A percentile compares a stretch with the other conserved stretches of the same genome.
Conservation (phyloP, 1,140 invertebrate species). For the Drosophila nigromelanica region DNA sequence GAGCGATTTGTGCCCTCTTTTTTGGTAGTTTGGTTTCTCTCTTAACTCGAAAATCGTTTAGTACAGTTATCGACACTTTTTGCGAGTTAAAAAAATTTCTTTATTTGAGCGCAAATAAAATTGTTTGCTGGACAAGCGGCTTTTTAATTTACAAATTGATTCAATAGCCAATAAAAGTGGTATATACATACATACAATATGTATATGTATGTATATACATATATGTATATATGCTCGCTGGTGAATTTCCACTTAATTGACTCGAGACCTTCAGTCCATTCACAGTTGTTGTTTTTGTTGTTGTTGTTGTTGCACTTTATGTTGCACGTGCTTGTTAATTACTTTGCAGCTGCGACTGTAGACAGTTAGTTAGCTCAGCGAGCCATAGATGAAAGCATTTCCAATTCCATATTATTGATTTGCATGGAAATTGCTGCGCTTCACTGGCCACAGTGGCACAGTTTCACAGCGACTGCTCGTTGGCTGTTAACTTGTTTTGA, state of each 20-base stretch:
- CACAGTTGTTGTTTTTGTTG: conserved; percentile 7
- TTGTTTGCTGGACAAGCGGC: not conserved
- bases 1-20: too few relatives aligned
- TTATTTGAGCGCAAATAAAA: too few relatives aligned
- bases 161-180: conserved; percentile 6
- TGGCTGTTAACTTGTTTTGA: conserved; percentile 42
- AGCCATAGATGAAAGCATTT: conserved; percentile 40
- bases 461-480: not conserved
- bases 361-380: not conserved
- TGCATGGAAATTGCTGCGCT: conserved; percentile 18
- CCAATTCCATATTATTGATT: conserved; percentile 45
- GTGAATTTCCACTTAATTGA: conserved; percentile 33
- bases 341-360: conserved; percentile 12
- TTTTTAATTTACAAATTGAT: conserved; percentile 6
- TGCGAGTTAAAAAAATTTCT: too few relatives aligned
- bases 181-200: too few relatives aligned
- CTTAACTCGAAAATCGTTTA: too few relatives aligned
- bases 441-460: conserved; percentile 6
- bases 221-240: not conserved
- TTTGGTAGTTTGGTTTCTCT: too few relatives aligned
- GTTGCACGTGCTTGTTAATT: conserved; percentile 70
- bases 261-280: conserved; percentile 5
- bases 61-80: too few relatives aligned
- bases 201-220: too few relatives aligned
- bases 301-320: conserved; percentile 36